Percentiles rank a stretch among this genome's conserved stretches.
Evolutionary conservation across 2,113 vertebrate species (phyloP).

Genomic region (Eleginops maclovinus): DNA sequence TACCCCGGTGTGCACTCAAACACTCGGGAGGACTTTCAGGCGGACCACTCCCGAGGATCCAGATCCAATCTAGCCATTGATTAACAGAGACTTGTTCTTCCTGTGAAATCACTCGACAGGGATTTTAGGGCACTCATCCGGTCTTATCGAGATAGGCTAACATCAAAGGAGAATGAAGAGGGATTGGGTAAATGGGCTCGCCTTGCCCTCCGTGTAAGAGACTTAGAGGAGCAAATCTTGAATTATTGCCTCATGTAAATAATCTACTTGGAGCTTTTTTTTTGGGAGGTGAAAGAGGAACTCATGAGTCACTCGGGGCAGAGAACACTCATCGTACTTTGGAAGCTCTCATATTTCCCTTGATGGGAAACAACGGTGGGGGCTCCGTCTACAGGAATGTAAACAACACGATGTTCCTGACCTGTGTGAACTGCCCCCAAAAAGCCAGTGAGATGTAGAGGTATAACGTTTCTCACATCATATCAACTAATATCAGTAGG

Average conservation of each 20-base stretch:
- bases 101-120: constrained; percentile 80
- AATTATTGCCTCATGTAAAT: constrained; percentile 83
- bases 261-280: constrained; percentile 70
- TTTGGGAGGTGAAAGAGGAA: constrained; percentile 53
- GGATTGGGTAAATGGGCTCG: constrained; percentile 76
- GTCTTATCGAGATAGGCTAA: constrained; percentile 81
- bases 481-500: constrained; percentile 53
- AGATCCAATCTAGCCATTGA: constrained; percentile 83
- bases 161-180: constrained; percentile 81
- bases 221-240: constrained; percentile 78
- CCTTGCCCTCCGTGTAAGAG: constrained; percentile 72
- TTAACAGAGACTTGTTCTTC: constrained; percentile 82
- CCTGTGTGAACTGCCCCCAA: constrained; percentile 64
- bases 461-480: constrained; percentile 37
- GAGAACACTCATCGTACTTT: constrained; percentile 71
- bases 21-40: constrained; percentile 78
- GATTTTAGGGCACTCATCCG: constrained; percentile 82
- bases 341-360: constrained; percentile 76
- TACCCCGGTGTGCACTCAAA: constrained; percentile 78
- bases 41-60: constrained; percentile 73
- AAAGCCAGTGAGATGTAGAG: constrained; percentile 32
- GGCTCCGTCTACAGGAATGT: constrained; percentile 71
- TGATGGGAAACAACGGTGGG: constrained; percentile 72
- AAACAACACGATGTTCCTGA: constrained; percentile 68
- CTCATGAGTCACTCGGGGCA: constrained; percentile 71